Percentiles rank a stretch among this genome's conserved stretches.
phyloP scores from a whole-genome alignment of 2,797 vertebrate genomes.

The Anguilla anguilla region DNA sequence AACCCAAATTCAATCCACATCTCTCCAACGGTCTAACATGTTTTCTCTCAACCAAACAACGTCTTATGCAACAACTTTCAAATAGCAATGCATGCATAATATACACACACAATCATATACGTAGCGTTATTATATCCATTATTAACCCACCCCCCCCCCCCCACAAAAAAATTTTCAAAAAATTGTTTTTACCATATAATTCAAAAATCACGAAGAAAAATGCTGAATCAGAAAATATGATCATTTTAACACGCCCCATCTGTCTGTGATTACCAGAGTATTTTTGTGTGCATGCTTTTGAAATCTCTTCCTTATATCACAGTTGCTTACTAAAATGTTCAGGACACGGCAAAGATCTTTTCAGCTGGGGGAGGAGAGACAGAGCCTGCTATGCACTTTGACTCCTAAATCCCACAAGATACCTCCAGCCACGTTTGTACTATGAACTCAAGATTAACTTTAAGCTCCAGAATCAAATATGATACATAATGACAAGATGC shows the following conservation, averaged over 20 bases:
- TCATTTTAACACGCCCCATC: slow-evolving; percentile 49
- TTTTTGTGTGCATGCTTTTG: slow-evolving; percentile 46
- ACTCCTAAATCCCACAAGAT: neutral
- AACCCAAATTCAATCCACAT: neutral
- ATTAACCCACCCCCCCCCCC: neutral
- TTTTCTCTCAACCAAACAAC: neutral
- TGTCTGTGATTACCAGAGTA: slow-evolving; percentile 62
- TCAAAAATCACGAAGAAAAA: slow-evolving; percentile 50
- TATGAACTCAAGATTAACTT: neutral
- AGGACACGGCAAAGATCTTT: neutral
- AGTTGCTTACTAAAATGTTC: slow-evolving; percentile 1
- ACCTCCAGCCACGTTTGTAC: neutral
- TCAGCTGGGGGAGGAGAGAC: neutral
- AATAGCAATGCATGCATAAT: neutral
- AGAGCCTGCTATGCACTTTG: neutral
- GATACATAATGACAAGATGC: neutral
- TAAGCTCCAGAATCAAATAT: neutral
- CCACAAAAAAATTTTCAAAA: neutral
- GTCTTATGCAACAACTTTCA: neutral
- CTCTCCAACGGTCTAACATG: neutral
- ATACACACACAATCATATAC: neutral
- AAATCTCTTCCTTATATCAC: slow-evolving; percentile 19
- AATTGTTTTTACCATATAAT: neutral
- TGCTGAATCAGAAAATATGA: neutral
- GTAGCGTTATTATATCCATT: neutral